Evolutionary conservation across 2,888 invertebrate genomes (phyloP).

Genomic region (Phymatocera aterrima): DNA sequence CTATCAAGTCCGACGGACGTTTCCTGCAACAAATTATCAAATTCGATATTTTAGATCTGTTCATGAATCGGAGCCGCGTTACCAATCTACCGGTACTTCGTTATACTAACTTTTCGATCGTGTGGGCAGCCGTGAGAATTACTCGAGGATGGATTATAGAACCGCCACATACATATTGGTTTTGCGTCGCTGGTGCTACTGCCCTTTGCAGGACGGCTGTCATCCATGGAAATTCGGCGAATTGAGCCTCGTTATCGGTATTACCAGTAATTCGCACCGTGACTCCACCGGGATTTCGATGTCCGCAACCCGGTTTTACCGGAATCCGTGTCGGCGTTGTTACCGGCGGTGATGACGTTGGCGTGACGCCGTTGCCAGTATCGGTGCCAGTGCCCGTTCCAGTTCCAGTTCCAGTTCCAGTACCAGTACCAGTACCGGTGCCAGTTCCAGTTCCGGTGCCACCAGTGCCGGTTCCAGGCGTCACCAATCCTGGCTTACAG

Average conservation of each 20-base stretch:
- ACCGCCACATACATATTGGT: conserved; percentile 87
- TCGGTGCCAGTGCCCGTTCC: conserved; percentile 75
- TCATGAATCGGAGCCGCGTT: background rate
- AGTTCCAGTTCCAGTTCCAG: background rate
- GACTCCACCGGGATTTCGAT: conserved; percentile 84
- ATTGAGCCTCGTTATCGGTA: conserved; percentile 82
- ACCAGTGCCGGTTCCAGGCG: background rate
- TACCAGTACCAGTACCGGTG: background rate
- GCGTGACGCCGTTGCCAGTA: conserved; percentile 75
- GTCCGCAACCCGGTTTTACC: conserved; percentile 81
- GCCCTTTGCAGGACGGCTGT: conserved; percentile 81
- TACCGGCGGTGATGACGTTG: conserved; percentile 59
- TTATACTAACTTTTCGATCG: conserved; percentile 75
- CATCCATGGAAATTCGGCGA: conserved; percentile 92
- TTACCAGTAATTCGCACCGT: conserved; percentile 84
- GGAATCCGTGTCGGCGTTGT: conserved; percentile 60
- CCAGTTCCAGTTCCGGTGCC: background rate
- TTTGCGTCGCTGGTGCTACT: conserved; percentile 76
- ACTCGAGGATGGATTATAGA: conserved; percentile 86
- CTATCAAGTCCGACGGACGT: conserved; percentile 68
- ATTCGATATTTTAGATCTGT: background rate
- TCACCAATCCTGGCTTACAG: background rate
- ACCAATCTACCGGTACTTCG: background rate
- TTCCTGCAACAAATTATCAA: conserved; percentile 55
- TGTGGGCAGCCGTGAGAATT: conserved; percentile 90